Evolutionary conservation across 1,140 invertebrate genomes (phyloP), one percentile per base, ranked within the genome.

Genomic region (Aplysia californica): DNA sequence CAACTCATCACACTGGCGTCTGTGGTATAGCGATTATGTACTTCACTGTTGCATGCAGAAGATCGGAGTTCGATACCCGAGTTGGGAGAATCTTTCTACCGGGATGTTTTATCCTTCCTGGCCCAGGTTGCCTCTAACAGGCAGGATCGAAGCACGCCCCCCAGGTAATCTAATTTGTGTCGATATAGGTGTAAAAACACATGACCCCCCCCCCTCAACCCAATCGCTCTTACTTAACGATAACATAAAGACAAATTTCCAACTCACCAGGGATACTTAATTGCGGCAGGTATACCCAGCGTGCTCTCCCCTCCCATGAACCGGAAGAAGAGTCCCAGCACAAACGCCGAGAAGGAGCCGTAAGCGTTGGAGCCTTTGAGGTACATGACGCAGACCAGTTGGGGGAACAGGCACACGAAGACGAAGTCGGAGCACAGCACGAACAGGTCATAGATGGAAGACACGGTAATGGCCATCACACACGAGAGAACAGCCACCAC

Each of bases 331-430:
- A 98, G 92, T 0, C 96, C 97, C 77, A 98, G 92, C 74, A 97
- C 93, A 86, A 97, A 97, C 21, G 90, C 91, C 36, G 79, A 68
- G 29, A 99, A 88, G 31, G 96, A 98, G 23, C 97, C 97, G 88
- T 99, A 99, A 0, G 97, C 97, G 90, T 99, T 99, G 91, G 77
- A 78, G 18, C 73, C 67, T 55, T 59, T 41, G 2, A 82, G 26
- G 91, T 98, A 97, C 6, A 99, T 96, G 79, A 98, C 97, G 93
- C 97, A 97, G 58, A 98, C 91, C 26, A 99, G 92, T 90, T 98
- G 96, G 0, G 97, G 97, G 90, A 98, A 99, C 71, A 99, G 92
- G 85, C 99, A 98, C 69, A 98, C 96, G 92, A 98, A 99, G 61
- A 98, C 96, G 84, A 98, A 90, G 90, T 99, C 97, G n/a, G 96